Conservation (phyloP, 2,888 invertebrate species). For the Lithosia quadra region DNA sequence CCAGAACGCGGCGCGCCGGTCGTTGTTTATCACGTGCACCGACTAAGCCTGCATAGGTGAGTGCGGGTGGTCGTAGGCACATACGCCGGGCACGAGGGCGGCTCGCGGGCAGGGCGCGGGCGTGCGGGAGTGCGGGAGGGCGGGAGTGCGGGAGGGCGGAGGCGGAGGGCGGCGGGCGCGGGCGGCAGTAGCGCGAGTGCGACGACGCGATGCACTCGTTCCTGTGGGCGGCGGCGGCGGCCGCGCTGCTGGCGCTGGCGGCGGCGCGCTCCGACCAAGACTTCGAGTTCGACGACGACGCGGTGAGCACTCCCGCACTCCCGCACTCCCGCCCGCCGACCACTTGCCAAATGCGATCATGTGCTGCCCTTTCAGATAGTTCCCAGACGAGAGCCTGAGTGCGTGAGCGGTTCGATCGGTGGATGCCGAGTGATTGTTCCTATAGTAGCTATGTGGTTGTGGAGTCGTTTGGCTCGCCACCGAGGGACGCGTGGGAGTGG, state of each 20-base stretch:
- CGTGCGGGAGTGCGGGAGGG: neutral
- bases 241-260: conserved; percentile 58
- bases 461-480: neutral
- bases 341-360: neutral
- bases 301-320: conserved; percentile 57
- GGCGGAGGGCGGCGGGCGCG: neutral
- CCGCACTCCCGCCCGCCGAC: neutral
- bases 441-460: neutral
- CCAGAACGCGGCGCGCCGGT: no score
- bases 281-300: conserved; percentile 82
- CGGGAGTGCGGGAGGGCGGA: conserved; percentile 15
- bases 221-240: conserved; percentile 52
- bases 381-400: neutral
- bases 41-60: neutral
- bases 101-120: no score
- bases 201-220: conserved; percentile 50
- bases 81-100: neutral
- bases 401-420: neutral
- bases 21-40: no score
- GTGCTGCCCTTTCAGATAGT: neutral
- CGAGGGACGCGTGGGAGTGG: neutral
- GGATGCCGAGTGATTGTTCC: neutral
- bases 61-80: neutral
- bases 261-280: conserved; percentile 70
- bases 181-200: conserved; percentile 47